Conservation (phyloP, 1,140 invertebrate genomes). For the Habropoda laboriosa region DNA sequence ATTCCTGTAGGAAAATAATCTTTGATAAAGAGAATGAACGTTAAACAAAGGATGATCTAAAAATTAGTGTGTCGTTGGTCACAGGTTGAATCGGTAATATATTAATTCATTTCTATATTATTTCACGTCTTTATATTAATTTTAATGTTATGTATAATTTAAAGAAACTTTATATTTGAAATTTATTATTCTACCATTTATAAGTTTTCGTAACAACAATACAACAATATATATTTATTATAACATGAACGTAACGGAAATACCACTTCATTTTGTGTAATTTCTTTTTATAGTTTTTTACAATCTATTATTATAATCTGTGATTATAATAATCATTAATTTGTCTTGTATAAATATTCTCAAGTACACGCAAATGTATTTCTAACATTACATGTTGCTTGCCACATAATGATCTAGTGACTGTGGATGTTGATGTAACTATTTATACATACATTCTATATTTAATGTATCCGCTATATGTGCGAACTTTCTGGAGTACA, state of each 20-base stretch:
- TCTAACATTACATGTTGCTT: slow-evolving; percentile 15
- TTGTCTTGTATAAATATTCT: background rate
- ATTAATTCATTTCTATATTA: background rate
- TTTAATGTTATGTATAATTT: background rate
- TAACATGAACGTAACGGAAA: background rate
- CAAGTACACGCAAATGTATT: slow-evolving; percentile 17
- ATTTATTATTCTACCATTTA: background rate
- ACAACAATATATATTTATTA: background rate
- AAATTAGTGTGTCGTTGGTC: background rate
- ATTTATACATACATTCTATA: slow-evolving; percentile 63
- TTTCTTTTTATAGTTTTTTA: no score
- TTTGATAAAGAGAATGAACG: background rate
- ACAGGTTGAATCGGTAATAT: background rate
- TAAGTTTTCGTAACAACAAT: background rate
- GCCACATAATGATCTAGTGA: slow-evolving; percentile 46
- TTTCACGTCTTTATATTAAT: background rate
- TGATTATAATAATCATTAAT: background rate
- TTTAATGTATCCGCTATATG: slow-evolving; percentile 49
- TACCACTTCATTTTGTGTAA: background rate
- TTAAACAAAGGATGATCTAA: background rate
- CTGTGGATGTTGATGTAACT: slow-evolving; percentile 62
- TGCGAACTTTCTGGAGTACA: slow-evolving; percentile 25
- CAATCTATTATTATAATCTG: background rate
- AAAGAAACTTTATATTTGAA: background rate
- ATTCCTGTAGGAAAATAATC: background rate